Percentiles rank a stretch among this genome's conserved stretches.
These are phyloP conservation scores for Spinus olivaceus DNA, from an alignment of 2,797 vertebrate genomes.

Conservation along the genomic window DNA sequence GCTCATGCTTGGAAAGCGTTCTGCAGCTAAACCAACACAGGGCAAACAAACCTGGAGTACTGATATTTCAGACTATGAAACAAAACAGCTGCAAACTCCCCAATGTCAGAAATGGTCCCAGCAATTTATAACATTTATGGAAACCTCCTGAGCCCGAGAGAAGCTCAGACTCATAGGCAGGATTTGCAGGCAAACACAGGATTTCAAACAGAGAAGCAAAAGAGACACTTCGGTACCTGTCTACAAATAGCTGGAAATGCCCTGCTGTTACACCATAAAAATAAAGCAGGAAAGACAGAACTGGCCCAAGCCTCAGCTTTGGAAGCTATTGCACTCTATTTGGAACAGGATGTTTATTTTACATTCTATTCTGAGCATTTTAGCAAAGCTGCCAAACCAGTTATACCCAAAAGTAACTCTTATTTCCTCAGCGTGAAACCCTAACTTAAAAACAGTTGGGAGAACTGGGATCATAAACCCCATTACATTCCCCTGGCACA, in stretches of 20 bases:
- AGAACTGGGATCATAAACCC: not conserved
- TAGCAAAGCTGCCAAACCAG: not conserved
- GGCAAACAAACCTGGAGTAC: not conserved
- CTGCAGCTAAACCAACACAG: not conserved
- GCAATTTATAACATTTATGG: not conserved
- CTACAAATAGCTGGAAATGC: not conserved
- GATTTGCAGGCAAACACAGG: not conserved
- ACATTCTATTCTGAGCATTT: not conserved
- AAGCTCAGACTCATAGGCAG: not conserved
- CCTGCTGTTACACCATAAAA: fast-evolving
- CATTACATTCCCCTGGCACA: fast-evolving
- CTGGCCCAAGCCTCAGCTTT: not conserved
- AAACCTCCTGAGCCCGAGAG: not conserved
- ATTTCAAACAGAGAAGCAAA: not conserved
- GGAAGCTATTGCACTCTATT: fast-evolving
- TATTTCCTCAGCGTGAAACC: not conserved
- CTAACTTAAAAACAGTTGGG: not conserved
- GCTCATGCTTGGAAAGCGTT: fast-evolving
- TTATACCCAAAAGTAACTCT: not conserved
- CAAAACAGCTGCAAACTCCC: not conserved
- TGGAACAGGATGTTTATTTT: not conserved
- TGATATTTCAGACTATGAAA: not conserved
- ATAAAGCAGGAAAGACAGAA: not conserved
- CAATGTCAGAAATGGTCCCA: not conserved
- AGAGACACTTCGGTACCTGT: not conserved